Evolutionary conservation across 2,797 vertebrate species (phyloP).

Genomic region (Simalia tracyae): DNA sequence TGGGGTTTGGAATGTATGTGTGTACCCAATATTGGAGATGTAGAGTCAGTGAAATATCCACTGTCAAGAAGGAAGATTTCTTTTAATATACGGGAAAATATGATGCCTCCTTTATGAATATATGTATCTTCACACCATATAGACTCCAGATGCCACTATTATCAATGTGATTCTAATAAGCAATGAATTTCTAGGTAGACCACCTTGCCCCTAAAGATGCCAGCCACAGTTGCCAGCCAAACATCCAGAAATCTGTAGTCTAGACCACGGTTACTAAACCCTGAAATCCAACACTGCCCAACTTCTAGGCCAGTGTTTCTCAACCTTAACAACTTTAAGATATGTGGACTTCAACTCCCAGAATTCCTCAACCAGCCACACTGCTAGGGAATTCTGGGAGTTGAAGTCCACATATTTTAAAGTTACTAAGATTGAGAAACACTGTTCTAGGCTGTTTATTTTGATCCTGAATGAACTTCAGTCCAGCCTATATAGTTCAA

Average conservation of each 20-base stretch:
- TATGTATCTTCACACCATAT: neutral
- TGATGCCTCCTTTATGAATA: neutral
- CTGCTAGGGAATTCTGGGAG: no score
- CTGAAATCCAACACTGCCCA: neutral
- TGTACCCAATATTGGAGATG: slow-evolving; percentile 16
- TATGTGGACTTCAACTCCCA: neutral
- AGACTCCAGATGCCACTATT: neutral
- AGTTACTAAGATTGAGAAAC: no score
- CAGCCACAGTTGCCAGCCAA: neutral
- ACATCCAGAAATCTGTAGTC: neutral
- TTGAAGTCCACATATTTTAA: no score
- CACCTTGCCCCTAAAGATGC: neutral
- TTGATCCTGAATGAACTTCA: neutral
- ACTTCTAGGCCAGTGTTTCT: no score
- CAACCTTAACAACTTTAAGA: no score
- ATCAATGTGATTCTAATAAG: neutral
- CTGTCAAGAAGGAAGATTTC: slow-evolving; percentile 23
- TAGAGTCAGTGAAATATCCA: neutral
- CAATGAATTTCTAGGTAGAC: neutral
- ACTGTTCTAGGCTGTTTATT: no score
- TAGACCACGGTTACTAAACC: neutral
- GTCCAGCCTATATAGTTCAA: neutral
- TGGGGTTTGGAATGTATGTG: slow-evolving; percentile 2
- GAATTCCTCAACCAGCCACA: no score
- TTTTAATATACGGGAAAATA: neutral